These are phyloP conservation scores for Acrobasis suavella DNA, from an alignment of 2,888 invertebrate genomes.

Conservation along the genomic window DNA sequence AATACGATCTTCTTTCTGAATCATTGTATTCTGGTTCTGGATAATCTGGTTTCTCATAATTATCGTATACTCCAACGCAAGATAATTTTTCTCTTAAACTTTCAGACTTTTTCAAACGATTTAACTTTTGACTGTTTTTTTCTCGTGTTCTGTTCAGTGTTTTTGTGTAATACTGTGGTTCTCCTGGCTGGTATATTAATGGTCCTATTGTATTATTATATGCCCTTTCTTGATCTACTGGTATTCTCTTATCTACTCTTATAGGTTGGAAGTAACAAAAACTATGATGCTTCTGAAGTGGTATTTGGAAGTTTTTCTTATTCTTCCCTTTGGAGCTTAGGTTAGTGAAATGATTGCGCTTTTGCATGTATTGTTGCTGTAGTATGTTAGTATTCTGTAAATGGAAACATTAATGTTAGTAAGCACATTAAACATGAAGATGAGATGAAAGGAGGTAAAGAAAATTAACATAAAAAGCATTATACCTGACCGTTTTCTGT, in stretches of 20 bases:
- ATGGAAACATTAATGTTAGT: constrained; percentile 69
- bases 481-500: constrained; percentile 74
- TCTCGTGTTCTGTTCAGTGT: constrained; percentile 76
- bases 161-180: constrained; percentile 73
- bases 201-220: constrained; percentile 77
- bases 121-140: constrained; percentile 71
- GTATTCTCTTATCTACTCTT: constrained; percentile 81
- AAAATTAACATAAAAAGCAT: constrained; percentile 55
- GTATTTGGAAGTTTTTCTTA: constrained; percentile 85
- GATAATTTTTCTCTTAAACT: constrained; percentile 76
- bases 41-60: constrained; percentile 74
- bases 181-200: constrained; percentile 71
- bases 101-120: constrained; percentile 77
- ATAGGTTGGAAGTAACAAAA: constrained; percentile 86
- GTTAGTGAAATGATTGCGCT: constrained; percentile 81
- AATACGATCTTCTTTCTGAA: constrained; percentile 70
- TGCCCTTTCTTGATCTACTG: constrained; percentile 70
- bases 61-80: constrained; percentile 76
- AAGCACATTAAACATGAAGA: constrained; percentile 41
- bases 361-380: constrained; percentile 82
- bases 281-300: constrained; percentile 85
- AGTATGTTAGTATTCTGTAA: constrained; percentile 84
- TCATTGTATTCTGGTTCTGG: constrained; percentile 74
- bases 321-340: constrained; percentile 74
- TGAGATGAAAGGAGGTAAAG: constrained; percentile 33